Conservation (phyloP, 2,888 invertebrate species). For the Hypena proboscidalis region DNA sequence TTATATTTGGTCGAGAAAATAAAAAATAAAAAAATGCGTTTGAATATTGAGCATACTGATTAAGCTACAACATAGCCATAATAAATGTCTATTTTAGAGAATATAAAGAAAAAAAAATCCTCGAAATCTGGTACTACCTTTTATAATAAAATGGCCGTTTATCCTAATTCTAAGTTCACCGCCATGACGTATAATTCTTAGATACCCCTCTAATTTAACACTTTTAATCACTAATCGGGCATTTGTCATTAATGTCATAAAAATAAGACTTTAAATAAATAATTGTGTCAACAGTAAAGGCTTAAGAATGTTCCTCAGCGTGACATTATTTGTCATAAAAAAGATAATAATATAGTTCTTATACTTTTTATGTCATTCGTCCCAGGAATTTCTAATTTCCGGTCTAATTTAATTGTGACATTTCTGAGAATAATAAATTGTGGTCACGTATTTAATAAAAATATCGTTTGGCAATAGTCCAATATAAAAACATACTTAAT, state of each 20-base stretch:
- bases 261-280: slow-evolving; percentile 30
- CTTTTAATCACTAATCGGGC: slow-evolving; percentile 23
- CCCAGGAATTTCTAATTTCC: slow-evolving; percentile 74
- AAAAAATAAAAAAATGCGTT: too few species aligned
- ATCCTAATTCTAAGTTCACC: neutral
- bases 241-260: slow-evolving; percentile 21
- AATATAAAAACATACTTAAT: too few species aligned
- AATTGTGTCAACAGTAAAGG: slow-evolving; percentile 39
- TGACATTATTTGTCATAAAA: slow-evolving; percentile 50
- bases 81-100: too few species aligned
- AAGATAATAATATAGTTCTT: slow-evolving; percentile 37
- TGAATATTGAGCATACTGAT: too few species aligned
- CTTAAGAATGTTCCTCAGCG: slow-evolving; percentile 36
- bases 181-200: slow-evolving; percentile 3
- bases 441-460: slow-evolving; percentile 20
- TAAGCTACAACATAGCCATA: too few species aligned
- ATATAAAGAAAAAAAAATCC: too few species aligned
- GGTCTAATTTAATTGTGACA: slow-evolving; percentile 51
- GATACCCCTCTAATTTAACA: slow-evolving; percentile 4
- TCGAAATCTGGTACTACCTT: too few species aligned
- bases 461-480: too few species aligned
- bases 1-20: too few species aligned
- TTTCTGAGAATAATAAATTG: slow-evolving; percentile 50
- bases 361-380: slow-evolving; percentile 44
- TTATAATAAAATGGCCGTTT: too few species aligned